Conservation (phyloP, 2,888 invertebrate genomes). For the Elmis aenea region DNA sequence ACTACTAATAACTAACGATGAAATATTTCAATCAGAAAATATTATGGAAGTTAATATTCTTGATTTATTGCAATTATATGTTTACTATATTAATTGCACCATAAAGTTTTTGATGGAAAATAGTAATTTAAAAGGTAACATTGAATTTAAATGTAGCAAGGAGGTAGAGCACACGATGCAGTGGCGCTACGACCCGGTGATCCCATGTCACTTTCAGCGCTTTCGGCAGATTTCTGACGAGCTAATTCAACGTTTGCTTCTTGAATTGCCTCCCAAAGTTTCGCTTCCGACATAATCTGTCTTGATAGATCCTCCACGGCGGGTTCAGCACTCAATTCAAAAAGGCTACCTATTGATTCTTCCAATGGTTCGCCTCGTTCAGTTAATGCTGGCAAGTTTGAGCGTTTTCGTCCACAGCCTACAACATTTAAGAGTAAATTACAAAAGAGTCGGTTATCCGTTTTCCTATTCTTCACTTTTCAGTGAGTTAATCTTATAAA, state of each 20-base stretch:
- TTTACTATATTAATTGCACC: no score
- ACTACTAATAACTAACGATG: no score
- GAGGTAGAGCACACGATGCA: slow-evolving; percentile 42
- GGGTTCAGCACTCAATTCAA: slow-evolving; percentile 65
- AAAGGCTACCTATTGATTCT: slow-evolving; percentile 59
- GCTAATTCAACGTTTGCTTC: slow-evolving; percentile 69
- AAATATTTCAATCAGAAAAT: no score
- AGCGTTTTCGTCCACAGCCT: slow-evolving; percentile 74
- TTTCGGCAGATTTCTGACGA: slow-evolving; percentile 48
- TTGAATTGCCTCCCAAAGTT: slow-evolving; percentile 74
- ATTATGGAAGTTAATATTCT: no score
- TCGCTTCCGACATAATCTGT: slow-evolving; percentile 74
- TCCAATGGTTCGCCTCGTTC: slow-evolving; percentile 53
- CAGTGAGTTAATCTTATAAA: no score
- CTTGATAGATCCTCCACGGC: slow-evolving; percentile 70
- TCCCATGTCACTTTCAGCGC: slow-evolving; percentile 34
- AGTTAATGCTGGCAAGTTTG: slow-evolving; percentile 41
- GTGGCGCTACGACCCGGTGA: slow-evolving; percentile 37
- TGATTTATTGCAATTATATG: no score
- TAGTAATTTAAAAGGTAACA: no score
- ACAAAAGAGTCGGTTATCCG: no score
- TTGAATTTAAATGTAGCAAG: slow-evolving; percentile 31
- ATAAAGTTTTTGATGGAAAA: no score
- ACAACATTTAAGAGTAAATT: slow-evolving; percentile 6
- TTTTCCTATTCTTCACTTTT: no score